Base-by-base conservation (phyloP, 2,888 invertebrate species). In the Darwinula stevensoni region DNA sequence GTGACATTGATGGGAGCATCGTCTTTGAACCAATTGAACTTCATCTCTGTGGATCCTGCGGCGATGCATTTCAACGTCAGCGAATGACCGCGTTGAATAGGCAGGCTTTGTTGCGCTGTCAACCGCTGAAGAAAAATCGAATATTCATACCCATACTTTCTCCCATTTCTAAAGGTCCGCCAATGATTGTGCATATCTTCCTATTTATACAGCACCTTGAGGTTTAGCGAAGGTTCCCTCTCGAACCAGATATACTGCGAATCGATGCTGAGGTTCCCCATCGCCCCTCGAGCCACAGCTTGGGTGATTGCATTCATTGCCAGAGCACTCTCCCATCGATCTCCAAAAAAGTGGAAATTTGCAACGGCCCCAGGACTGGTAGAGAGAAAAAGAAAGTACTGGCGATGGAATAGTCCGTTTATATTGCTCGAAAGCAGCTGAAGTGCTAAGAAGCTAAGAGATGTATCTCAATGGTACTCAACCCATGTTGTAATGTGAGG, bases 1-100 rank as follows among this genome's bases (percentile, higher is more conserved):
- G 36, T 27, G 3, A 35, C 31, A 12, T 39, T 36, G 9, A 39
- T 34, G 5, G 35, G 26, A 3, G 31, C 34, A 2, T 37, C 40
- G 17, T 42, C 39, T 27, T 41, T 42, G 31, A 37, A 39, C 41
- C 41, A 42, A 5, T 31, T 17, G 11, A 41, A 37, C 17, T 35
- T 30, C 36, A 41, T 34, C 12, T 33, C 32, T 17, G 35, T 37
- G 9, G 41, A 39, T 4, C 42, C 41, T 29, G 35, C 35, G 6
- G 39, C 37, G 14, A 40, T 37, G 35, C 42, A 42, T 5, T 39
- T 38, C 3, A 41, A 33, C 14, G 36, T 38, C 16, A 42, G 27
- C n/a, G 6, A n/a, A n/a, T n/a, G n/a, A n/a, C n/a, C n/a, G n/a
- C n/a, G n/a, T n/a, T n/a, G n/a, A n/a, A n/a, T n/a, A n/a, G n/a